Percentiles rank a stretch among this genome's conserved stretches.
Evolutionary conservation across 2,113 vertebrate genomes (phyloP).

Genomic region (Piprites chloris): DNA sequence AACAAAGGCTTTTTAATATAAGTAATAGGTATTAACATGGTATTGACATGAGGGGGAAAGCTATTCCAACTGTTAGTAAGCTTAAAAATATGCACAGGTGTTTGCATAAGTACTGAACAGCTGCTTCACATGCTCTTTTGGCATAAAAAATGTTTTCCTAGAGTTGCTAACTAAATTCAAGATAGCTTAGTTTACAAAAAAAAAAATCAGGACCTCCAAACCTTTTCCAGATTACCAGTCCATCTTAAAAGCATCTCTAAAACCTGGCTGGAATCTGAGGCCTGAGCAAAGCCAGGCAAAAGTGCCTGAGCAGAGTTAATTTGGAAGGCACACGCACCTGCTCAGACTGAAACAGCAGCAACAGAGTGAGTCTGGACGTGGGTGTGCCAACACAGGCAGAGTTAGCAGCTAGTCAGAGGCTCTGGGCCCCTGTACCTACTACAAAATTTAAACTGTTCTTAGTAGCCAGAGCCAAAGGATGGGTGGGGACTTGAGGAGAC

Average conservation of each 20-base stretch:
- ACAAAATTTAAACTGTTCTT: not conserved
- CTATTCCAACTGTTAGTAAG: constrained; percentile 8
- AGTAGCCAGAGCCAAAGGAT: not conserved
- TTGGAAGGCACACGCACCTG: fast-evolving
- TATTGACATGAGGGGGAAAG: not conserved
- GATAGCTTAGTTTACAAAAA: not conserved
- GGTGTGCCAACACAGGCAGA: not conserved
- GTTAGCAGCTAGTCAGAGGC: not conserved
- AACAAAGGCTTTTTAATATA: not conserved
- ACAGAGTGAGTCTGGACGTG: not conserved
- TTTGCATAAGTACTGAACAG: constrained; percentile 14
- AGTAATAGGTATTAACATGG: not conserved
- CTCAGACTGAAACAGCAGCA: not conserved
- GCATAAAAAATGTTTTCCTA: not conserved
- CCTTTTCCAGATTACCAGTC: not conserved
- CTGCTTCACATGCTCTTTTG: not conserved
- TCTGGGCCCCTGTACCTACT: not conserved
- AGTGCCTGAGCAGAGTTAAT: not conserved
- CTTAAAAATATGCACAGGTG: constrained; percentile 52
- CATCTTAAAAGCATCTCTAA: not conserved
- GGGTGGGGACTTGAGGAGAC: not conserved
- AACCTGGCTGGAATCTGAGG: not conserved
- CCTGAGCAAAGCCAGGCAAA: not conserved
- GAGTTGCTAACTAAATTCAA: not conserved
- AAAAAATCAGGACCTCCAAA: not conserved